Evolutionary conservation across 1,140 invertebrate species (phyloP).

Genomic region (Aporrectodea caliginosa): DNA sequence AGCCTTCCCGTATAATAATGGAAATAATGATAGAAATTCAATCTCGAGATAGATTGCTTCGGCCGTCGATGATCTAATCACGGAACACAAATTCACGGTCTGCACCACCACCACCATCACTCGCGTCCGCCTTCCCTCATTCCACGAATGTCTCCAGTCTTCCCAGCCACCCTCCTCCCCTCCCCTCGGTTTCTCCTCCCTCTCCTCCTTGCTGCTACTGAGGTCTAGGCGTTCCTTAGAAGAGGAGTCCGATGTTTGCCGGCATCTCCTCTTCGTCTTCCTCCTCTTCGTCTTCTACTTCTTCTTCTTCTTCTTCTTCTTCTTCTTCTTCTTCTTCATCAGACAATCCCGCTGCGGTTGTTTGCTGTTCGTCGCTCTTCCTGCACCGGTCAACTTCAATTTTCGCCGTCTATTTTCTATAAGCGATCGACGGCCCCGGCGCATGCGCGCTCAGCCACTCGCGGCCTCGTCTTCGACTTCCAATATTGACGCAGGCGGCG

Average conservation of each 20-base stretch:
- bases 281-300: not conserved
- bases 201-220: constrained; percentile 15
- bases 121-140: not conserved
- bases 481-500: constrained; percentile 10
- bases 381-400: not conserved
- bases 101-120: not conserved
- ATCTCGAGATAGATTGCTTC: not conserved
- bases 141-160: too few species aligned
- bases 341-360: too few species aligned
- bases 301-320: not conserved
- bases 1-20: too few species aligned
- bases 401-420: not conserved
- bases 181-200: constrained; percentile 5
- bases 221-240: not conserved
- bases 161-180: too few species aligned
- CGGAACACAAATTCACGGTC: not conserved
- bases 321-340: not conserved
- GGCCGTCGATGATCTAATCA: not conserved
- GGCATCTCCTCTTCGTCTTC: too few species aligned
- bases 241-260: too few species aligned
- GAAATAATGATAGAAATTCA: not conserved
- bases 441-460: not conserved
- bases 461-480: not conserved
- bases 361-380: too few species aligned
- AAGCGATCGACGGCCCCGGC: not conserved